Conservation (phyloP, 2,888 invertebrate species). For the Diarsia mendica region DNA sequence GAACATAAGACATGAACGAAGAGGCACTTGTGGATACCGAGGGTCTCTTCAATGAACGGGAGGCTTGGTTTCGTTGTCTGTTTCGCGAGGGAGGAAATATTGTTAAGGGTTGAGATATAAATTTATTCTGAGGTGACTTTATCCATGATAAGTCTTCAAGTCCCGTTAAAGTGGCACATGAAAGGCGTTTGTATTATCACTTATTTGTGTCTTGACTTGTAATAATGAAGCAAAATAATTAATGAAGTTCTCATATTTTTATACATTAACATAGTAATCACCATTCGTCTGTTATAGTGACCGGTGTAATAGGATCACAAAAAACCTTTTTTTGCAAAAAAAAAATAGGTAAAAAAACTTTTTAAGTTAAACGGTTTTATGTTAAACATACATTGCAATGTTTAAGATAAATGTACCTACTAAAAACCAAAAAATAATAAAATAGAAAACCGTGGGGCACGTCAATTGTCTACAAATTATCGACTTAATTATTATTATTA, state of each 20-base stretch:
- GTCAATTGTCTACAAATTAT: no score
- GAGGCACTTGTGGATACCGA: slow-evolving; percentile 18
- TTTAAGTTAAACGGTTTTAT: no score
- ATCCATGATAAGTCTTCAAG: background rate
- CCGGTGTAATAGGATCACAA: no score
- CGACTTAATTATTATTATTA: no score
- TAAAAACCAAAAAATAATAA: no score
- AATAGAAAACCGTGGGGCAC: no score
- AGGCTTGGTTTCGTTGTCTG: slow-evolving; percentile 8
- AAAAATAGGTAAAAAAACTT: no score
- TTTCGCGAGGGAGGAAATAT: slow-evolving; percentile 15
- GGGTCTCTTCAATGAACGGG: slow-evolving; percentile 12
- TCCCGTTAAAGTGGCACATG: background rate
- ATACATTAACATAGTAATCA: background rate
- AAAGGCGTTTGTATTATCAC: no score
- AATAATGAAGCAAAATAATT: background rate
- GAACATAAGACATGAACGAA: slow-evolving; percentile 18
- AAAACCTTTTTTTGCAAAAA: no score
- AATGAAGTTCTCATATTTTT: background rate
- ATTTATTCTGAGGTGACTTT: background rate
- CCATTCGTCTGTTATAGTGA: no score
- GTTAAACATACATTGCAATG: no score
- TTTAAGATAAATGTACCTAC: no score
- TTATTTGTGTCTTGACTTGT: background rate
- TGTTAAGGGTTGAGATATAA: background rate